These are phyloP conservation scores for Cephus pygmeus DNA, from an alignment of 2,888 invertebrate species.

Conservation along the genomic window DNA sequence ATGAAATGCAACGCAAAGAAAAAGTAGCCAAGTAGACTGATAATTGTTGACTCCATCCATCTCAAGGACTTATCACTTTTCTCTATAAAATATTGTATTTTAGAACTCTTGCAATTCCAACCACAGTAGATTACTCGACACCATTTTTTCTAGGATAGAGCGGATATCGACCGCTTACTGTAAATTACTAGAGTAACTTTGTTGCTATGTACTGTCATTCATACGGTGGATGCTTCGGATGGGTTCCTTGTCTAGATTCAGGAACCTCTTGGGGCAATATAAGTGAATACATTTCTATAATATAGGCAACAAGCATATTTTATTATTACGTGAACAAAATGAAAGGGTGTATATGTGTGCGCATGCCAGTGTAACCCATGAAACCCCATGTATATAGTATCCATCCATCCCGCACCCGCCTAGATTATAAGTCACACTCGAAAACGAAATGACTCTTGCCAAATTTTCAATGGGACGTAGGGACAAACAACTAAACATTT, in stretches of 20 bases:
- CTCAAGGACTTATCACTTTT: neutral
- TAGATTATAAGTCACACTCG: constrained; percentile 50
- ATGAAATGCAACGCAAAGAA: neutral
- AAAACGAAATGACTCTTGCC: constrained; percentile 59
- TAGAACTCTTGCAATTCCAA: neutral
- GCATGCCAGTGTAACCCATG: constrained; percentile 46
- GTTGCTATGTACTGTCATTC: neutral
- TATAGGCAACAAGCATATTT: constrained; percentile 19
- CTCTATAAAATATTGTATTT: neutral
- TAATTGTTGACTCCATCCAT: neutral
- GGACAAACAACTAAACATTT: constrained; percentile 55
- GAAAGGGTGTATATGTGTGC: constrained; percentile 29
- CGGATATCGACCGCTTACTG: neutral
- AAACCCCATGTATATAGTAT: constrained; percentile 56
- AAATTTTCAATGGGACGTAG: constrained; percentile 60
- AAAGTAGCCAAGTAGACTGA: neutral
- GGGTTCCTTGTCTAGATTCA: neutral
- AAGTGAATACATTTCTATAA: neutral
- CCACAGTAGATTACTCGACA: neutral
- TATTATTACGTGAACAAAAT: constrained; percentile 19
- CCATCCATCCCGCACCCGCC: constrained; percentile 36
- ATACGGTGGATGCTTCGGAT: neutral
- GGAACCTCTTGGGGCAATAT: neutral
- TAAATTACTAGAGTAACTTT: neutral
- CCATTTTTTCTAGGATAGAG: neutral